Conservation (phyloP, 2,797 vertebrate species). For the Mormyrus proboscirostris region DNA sequence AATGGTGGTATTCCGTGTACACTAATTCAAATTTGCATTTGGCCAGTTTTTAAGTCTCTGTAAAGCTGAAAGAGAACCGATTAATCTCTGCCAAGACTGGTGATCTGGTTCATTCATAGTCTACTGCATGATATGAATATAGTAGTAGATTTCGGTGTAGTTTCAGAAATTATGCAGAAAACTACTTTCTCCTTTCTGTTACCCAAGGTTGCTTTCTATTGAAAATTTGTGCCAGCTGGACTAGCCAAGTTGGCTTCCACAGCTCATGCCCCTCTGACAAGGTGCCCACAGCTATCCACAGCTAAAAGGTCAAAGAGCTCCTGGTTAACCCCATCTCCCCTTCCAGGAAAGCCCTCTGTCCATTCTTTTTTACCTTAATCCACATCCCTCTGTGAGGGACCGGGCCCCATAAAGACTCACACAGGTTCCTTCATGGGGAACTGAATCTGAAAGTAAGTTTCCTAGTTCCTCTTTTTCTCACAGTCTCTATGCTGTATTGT, state of each 20-base stretch:
- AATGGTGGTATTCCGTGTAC: not conserved
- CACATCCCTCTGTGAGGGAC: constrained; percentile 28
- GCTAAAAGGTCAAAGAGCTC: not conserved
- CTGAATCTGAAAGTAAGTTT: constrained; percentile 67
- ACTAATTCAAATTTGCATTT: not conserved
- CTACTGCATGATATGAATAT: not conserved
- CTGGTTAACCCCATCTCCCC: not conserved
- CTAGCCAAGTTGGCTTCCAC: not conserved
- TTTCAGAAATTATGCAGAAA: constrained; percentile 18
- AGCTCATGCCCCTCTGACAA: not conserved
- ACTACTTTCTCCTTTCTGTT: constrained; percentile 13
- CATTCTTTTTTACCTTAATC: not conserved
- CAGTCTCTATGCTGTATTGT: constrained; percentile 30
- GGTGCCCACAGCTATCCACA: not conserved
- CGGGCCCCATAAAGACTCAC: constrained; percentile 47
- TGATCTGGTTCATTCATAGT: not conserved
- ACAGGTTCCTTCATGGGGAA: constrained; percentile 58
- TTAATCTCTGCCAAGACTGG: not conserved
- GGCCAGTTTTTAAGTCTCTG: not conserved
- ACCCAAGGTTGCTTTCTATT: not conserved
- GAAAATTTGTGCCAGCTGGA: not conserved
- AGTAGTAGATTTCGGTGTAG: not conserved
- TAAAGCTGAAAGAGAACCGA: not conserved
- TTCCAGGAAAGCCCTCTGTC: not conserved
- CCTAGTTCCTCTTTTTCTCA: constrained; percentile 64